Evolutionary conservation across 2,888 invertebrate species (phyloP), one percentile per base, ranked within the genome.

Genomic region (Laothoe populi): DNA sequence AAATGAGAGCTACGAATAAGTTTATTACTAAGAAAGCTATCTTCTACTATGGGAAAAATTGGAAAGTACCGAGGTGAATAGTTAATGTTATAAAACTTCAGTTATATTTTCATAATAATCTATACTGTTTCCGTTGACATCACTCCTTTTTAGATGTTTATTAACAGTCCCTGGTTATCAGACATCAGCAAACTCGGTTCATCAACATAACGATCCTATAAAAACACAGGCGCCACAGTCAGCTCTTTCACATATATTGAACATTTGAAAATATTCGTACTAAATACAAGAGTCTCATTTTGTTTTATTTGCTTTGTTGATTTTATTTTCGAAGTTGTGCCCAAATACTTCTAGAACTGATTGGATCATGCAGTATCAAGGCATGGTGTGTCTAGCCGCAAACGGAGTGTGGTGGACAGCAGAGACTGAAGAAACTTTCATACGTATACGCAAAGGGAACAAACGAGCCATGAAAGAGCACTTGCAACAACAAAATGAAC

Each of bases 321-420:
- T 10, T 13, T 38, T 38, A 13, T 38, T 38, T 38, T 38, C 38
- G 4, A 38, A 13, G 23, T 13, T 46, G 13, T 23, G 0, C 21
- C 13, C 4, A 4, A 23, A 1, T 53, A 31, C 59, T 58, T 80
- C 82, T 23, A 96, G 98, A 81, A 95, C 96, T 1, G 95, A 97
- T 26, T 98, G 98, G 98, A 97, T 98, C 93, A 78, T 98, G 79
- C 95, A 96, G 71, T 98, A 97, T 87, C 96, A 96, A 82, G 98
- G 98, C 59, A 97, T 97, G 97, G 95, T 97, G 49, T 95, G 96
- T 68, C 88, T 97, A 19, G 97, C 96, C 0, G 96, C 97, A 0
- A 97, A 97, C 90, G 96, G 97, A 74, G 96, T 98, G 1, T 98
- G 98, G 98, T 98, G 98, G 98, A 98, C 98, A 0, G 97, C 97